Evolutionary conservation across 2,797 vertebrate species (phyloP), one percentile per base, ranked within the genome.

Genomic region (Darevskia nairensis): DNA sequence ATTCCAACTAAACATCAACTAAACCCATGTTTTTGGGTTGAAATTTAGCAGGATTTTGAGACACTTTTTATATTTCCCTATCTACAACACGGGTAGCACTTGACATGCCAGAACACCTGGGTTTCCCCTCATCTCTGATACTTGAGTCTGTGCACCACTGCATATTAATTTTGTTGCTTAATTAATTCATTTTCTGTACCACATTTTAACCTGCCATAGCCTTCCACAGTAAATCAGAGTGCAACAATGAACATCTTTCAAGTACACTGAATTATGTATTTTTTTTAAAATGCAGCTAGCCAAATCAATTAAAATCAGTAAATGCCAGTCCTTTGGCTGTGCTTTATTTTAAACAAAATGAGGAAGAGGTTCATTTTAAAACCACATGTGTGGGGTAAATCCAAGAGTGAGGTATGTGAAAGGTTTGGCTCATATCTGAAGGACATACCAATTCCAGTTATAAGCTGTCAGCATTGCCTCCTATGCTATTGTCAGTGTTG

Each of bases 331-430:
- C 32, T 44, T 13, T 61, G 7, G 35, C 8, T 46, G 23, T 21
- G 27, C 41, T 75, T 81, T 41, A 25, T 79, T 87, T 44, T 46
- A n/a, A 64, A 85, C 2, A 32, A 87, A 81, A 74, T 11, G 10
- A 87, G 27, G 50, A 75, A 81, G 35, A 29, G 55, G 75, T 61
- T 87, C 27, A 55, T 69, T 80, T 80, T 71, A 32, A 87, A 81
- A 64, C 19, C 50, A 64, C 79, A 81, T 11, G 27, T 75, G 46
- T 75, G 27, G 39, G n/a, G 21, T 46, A 76, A 66, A 50, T 44
- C n/a, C 69, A 74, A 81, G 80, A 50, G 29, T 66, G 55, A 64
- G 11, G 75, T 21, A 50, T 27, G 7, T 87, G 59, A 75, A 75
- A 74, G 75, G 29, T 29, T 74, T 59, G 55, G 72, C 17, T 25